Percentiles rank a stretch among this genome's conserved stretches.
phyloP scores from a whole-genome alignment of 2,113 vertebrate genomes.

The Scatophagus argus region DNA sequence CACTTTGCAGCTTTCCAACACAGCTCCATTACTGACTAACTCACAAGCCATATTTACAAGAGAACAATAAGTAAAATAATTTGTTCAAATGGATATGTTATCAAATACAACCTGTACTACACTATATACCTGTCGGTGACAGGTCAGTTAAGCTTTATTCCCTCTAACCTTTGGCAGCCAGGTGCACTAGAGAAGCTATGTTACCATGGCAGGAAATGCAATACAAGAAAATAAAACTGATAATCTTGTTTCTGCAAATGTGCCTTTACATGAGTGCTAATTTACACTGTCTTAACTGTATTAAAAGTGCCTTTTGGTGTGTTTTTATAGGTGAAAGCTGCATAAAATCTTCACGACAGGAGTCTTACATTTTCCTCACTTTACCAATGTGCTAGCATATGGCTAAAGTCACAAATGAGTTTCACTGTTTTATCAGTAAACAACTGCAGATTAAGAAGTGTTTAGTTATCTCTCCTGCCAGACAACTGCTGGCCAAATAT shows the following conservation, averaged over 20 bases:
- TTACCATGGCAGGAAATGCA: background rate
- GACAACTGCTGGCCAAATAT: no score
- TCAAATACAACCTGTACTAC: no score
- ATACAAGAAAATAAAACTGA: background rate
- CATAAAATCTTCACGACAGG: background rate
- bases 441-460: background rate
- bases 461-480: no score
- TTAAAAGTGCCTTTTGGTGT: background rate
- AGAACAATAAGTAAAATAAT: background rate
- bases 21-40: conserved; percentile 25
- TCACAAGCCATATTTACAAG: conserved; percentile 18
- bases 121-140: background rate
- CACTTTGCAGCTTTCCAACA: conserved; percentile 45
- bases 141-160: background rate
- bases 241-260: background rate
- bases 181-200: background rate
- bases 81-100: background rate
- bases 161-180: background rate
- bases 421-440: conserved; percentile 4
- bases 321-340: background rate
- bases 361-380: background rate
- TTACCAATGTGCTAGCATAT: background rate
- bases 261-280: background rate
- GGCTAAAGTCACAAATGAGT: background rate
- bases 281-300: background rate